Base-by-base conservation (phyloP, 1,140 invertebrate species). In the Drosophila bifasciata region DNA sequence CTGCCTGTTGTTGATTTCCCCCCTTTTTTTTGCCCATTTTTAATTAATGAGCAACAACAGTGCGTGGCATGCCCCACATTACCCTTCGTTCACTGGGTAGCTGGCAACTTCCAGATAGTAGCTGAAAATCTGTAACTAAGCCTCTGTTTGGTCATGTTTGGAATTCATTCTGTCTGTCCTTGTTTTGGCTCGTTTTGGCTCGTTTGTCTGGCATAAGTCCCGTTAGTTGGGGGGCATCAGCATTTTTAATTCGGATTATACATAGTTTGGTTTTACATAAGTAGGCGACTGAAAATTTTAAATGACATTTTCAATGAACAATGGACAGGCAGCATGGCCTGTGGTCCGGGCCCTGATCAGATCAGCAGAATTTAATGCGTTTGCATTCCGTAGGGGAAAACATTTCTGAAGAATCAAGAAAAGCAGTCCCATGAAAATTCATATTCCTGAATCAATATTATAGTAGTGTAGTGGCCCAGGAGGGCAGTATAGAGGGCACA, bases 1-100 rank as follows among this genome's bases (percentile, higher is more conserved):
- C 39, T 63, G 19, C 32, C 32, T 52, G 56, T 52, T 73, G 67
- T 68, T 73, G 74, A 51, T 84, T 43, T 59, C 41, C 57, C 66
- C 41, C 57, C 66, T 7, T 15, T 43, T 41, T 51, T 52, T 36
- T 32, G n/a, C n/a, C n/a, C 40, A 58, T 86, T 86, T 88, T 88
- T 77, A 86, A 86, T 86, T 86, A 86, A 86, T 86, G 83, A 86
- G 77, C 74, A 74, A 68, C 72, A 61, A 50, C 62, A 55, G 49
- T 50, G 77, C 63, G 56, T 70, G 59, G 61, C 40, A 48, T 44
- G 25, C n/a, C 25, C 23, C 11, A 2, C 45, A n/a, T 9, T 1
- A 3, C 11, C 8, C 45, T 6, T 4, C n/a, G 7, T 9, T 15
- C 19, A 28, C 25, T 40, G 19, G 45, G 19, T 57, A 46, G 49